phyloP scores from a whole-genome alignment of 1,140 invertebrate genomes.

The Macrosteles quadrilineatus region DNA sequence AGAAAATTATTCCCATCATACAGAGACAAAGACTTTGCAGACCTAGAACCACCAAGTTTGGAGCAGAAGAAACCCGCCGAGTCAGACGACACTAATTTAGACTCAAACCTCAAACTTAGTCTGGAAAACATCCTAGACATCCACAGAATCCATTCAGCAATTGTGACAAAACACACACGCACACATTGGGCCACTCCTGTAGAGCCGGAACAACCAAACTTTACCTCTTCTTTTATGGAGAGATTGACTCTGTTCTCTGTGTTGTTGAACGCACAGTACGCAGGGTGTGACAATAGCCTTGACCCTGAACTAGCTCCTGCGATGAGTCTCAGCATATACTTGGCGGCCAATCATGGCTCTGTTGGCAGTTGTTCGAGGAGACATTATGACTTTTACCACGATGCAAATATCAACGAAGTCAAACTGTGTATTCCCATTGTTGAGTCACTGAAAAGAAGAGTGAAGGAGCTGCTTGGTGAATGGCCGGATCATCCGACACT shows the following conservation, averaged over 20 bases:
- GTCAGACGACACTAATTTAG: slow-evolving; percentile 15
- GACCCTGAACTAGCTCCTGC: slow-evolving; percentile 57
- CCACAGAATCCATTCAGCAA: slow-evolving; percentile 60
- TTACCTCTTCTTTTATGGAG: slow-evolving; percentile 57
- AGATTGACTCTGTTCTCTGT: slow-evolving; percentile 60
- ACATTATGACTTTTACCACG: slow-evolving; percentile 81
- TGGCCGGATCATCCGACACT: slow-evolving; percentile 92
- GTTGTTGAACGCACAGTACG: slow-evolving; percentile 52
- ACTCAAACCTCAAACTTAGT: slow-evolving; percentile 41
- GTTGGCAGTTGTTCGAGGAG: slow-evolving; percentile 1
- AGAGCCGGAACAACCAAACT: slow-evolving; percentile 49
- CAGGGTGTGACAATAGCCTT: slow-evolving; percentile 54
- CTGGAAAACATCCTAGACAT: slow-evolving; percentile 59
- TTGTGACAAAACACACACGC: slow-evolving; percentile 58
- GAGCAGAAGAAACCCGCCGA: slow-evolving; percentile 46
- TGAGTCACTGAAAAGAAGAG: slow-evolving; percentile 59
- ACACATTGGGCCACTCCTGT: slow-evolving; percentile 59
- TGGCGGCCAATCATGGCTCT: slow-evolving; percentile 13
- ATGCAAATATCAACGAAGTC: slow-evolving; percentile 77
- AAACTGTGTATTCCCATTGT: slow-evolving; percentile 70
- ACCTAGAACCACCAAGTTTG: slow-evolving; percentile 52
- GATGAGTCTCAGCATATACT: slow-evolving; percentile 51
- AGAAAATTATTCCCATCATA: slow-evolving; percentile 75
- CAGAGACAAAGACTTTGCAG: slow-evolving; percentile 66
- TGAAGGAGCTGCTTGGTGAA: slow-evolving; percentile 69